Evolutionary conservation across 2,888 invertebrate genomes (phyloP).

Genomic region (Scaptomyza caliginosa): DNA sequence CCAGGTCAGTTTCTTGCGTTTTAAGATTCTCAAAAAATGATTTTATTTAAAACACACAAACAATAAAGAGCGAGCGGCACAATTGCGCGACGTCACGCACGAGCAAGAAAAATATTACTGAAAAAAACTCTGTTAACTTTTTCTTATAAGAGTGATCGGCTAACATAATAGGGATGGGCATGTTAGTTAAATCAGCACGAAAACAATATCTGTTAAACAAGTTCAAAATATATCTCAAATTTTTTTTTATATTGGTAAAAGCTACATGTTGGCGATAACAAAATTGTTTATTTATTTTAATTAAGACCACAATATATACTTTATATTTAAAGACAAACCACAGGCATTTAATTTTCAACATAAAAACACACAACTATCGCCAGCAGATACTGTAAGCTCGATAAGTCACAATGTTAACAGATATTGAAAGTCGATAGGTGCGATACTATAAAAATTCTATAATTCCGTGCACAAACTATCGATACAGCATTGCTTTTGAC

Average conservation of each 20-base stretch:
- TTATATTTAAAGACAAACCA: not conserved
- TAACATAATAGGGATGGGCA: slow-evolving; percentile 25
- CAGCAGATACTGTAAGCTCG: not conserved
- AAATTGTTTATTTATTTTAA: not conserved
- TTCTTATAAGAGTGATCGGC: slow-evolving; percentile 43
- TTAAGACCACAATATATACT: not conserved
- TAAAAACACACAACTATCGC: not conserved
- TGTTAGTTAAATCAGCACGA: slow-evolving; percentile 1
- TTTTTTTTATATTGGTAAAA: too few relatives aligned
- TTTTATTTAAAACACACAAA: slow-evolving; percentile 57
- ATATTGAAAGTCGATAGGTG: not conserved
- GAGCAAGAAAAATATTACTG: slow-evolving; percentile 48
- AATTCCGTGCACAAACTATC: not conserved
- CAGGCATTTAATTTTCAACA: not conserved
- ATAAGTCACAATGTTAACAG: not conserved
- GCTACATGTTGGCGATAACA: not conserved
- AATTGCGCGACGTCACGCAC: slow-evolving; percentile 50
- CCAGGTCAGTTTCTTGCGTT: slow-evolving; percentile 54
- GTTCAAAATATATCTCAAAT: not conserved
- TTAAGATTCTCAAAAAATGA: slow-evolving; percentile 37
- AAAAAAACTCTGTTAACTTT: slow-evolving; percentile 37
- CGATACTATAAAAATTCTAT: not conserved
- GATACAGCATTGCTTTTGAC: not conserved
- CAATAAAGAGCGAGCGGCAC: slow-evolving; percentile 37
- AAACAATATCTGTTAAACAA: not conserved